Conservation (phyloP, 2,113 vertebrate species). For the Galemys pyrenaicus region DNA sequence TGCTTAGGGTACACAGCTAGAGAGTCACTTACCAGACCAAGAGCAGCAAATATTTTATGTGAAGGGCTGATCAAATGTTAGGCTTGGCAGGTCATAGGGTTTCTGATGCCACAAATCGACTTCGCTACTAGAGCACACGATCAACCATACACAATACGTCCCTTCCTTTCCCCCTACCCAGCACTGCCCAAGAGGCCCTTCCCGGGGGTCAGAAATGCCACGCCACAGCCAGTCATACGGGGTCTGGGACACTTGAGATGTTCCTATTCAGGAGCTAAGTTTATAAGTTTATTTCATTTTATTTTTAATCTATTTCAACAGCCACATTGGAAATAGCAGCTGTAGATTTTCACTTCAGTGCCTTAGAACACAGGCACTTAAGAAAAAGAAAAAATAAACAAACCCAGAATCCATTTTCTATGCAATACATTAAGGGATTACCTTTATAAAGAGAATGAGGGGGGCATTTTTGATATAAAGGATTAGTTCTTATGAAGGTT, state of each 20-base stretch:
- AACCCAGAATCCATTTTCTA: neutral
- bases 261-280: neutral
- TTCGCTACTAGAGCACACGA: neutral
- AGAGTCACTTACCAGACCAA: neutral
- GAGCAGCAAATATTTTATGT: neutral
- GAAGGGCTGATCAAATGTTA: neutral
- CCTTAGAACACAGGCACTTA: neutral
- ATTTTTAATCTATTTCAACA: conserved; percentile 27
- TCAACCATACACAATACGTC: neutral
- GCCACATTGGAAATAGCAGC: neutral
- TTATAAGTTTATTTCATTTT: neutral
- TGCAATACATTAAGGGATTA: neutral
- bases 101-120: neutral
- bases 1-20: neutral
- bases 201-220: neutral
- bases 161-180: rapidly evolving
- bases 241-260: neutral
- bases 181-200: neutral
- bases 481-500: conserved; percentile 15
- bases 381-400: neutral
- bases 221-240: no score
- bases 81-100: neutral
- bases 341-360: neutral
- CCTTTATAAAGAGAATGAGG: neutral
- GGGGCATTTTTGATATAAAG: conserved; percentile 14